Evolutionary conservation across 2,888 invertebrate genomes (phyloP), one percentile per base, ranked within the genome.

Genomic region (Sceliomorpha sp.): DNA sequence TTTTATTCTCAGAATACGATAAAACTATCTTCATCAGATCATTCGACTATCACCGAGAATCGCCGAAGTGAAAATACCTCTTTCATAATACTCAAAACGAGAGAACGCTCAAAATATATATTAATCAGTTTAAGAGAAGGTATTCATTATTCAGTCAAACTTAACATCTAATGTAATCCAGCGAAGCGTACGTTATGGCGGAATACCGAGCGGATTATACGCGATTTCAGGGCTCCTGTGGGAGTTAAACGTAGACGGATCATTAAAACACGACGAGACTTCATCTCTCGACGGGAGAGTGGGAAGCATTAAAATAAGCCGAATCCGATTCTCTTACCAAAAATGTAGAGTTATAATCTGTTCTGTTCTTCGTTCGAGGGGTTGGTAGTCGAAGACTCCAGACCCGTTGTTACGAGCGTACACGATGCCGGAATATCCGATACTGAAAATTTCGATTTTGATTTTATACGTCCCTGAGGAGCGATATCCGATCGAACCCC

Each of bases 221-320:
- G 66, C 71, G 67, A 63, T 68, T 71, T 56, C 68, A 36, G 63
- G 42, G 60, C 48, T 59, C 67, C 71, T 50, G 62, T 36, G 66
- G 58, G 69, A 69, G 58, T 72, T 62, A 64, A 58, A 70, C 64
- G 70, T 47, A 67, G 67, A 68, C 64, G 70, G 62, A 73, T 70
- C 70, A 59, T 72, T 70, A 63, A 72, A 72, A 70, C 66, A 44
- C 63, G 72, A 67, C 58, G 64, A 37, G 58, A 55, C 63, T 45
- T 55, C 47, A 64, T 62, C 56, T 58, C 56, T 27, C 29, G 48
- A 51, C 32, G 59, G 58, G 56, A 66, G 48, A 58, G 75, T 50
- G 2, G 5, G 68, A 47, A 58, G 75, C 55, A 78, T 77, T 73
- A 72, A 72, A 77, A 76, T 77, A 77, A 79, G 73, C 74, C 56